Evolutionary conservation across 2,888 invertebrate genomes (phyloP), one percentile per base, ranked within the genome.

Genomic region (Malthinus flaveolus): DNA sequence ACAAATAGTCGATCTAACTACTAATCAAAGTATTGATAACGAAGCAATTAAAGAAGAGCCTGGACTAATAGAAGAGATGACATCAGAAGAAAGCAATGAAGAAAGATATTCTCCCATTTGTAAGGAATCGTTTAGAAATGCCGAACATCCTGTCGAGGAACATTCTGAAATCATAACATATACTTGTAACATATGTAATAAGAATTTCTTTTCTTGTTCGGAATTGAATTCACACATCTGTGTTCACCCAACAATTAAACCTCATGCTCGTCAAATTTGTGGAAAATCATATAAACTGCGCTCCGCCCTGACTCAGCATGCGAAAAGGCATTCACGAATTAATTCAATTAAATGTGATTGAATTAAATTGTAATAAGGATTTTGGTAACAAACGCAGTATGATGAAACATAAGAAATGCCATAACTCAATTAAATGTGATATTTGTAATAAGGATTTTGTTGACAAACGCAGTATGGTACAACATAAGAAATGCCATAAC

Each of bases 121-220:
- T 32, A 52, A 48, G 3, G 12, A 59, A 32, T 32, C 48, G 0
- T 62, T 62, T 33, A 47, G 47, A 34, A 55, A 55, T 51, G 8
- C 44, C 55, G 47, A 55, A 36, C 56, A 59, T 0, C 62, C 59
- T 15, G 55, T 48, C 13, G 51, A 12, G 12, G 50, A 59, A 34
- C 62, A 62, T 37, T 55, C 55, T 7, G 62, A 59, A 11, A 35
- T 51, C 13, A 62, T 51, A 42, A 59, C 62, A 1, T 51, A 34
- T 23, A 39, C 36, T 7, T 62, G 62, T 35, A 52, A 48, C 2
- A 31, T 52, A 5, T 62, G 59, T 9, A 49, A 56, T 13, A 62
- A 62, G 12, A 46, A 51, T 0, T 62, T 62, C 11, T 15, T 48
- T 7, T 51, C 59, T 55, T 50, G 59, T 15, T 62, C 50, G 50